Conservation (phyloP, 2,113 vertebrate species). For the Corynorhinus townsendii region DNA sequence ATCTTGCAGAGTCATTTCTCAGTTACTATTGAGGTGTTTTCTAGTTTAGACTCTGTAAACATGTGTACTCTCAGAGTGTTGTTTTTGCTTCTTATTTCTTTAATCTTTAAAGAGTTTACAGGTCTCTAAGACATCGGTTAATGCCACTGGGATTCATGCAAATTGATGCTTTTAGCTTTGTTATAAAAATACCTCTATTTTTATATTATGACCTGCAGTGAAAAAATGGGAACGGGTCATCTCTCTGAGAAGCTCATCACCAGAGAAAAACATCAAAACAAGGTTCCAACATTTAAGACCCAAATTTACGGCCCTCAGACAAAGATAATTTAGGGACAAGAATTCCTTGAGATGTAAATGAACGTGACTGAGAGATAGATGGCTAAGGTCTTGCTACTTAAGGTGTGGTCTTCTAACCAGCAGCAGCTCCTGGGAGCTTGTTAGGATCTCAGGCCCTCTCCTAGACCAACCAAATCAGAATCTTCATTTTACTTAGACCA, state of each 20-base stretch:
- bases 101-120: constrained; percentile 2
- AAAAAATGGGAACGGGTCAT: background rate
- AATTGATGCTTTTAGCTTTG: background rate
- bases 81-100: background rate
- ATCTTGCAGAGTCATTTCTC: background rate
- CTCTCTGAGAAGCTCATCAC: background rate
- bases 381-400: background rate
- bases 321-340: background rate
- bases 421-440: no score
- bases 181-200: background rate
- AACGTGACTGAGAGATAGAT: background rate
- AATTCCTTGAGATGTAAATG: background rate
- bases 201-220: background rate
- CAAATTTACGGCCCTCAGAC: no score
- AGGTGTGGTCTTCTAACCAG: background rate
- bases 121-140: constrained; percentile 16
- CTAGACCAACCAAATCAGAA: background rate
- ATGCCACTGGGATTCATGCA: background rate
- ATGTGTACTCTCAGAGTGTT: background rate
- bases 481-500: background rate
- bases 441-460: background rate
- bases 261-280: no score
- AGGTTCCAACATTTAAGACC: no score
- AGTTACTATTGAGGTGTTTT: background rate
- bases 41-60: background rate